Conservation (phyloP, 2,113 vertebrate species). For the Benitochromis conjunctus region DNA sequence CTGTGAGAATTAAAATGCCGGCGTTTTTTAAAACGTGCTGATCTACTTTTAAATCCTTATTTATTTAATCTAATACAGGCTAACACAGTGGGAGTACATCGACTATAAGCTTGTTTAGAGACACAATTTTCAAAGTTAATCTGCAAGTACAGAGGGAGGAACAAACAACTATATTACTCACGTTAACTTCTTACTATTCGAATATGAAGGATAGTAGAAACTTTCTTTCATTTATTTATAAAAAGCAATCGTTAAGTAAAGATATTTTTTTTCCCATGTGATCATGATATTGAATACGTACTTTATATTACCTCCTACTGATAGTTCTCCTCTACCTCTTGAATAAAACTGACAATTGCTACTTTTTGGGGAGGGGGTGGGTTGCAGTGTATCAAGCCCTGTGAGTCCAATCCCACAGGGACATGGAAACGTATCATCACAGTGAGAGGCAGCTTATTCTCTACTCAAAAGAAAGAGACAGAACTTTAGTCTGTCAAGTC, state of each 20-base stretch:
- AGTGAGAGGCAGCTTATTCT: not conserved
- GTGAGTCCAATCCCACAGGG: not conserved
- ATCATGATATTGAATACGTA: not conserved
- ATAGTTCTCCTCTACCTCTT: not conserved
- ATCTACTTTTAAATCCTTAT: conserved; percentile 39
- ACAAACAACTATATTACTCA: not conserved
- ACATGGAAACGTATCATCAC: not conserved
- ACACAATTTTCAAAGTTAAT: conserved; percentile 13
- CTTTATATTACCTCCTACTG: not conserved
- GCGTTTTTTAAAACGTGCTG: conserved; percentile 27
- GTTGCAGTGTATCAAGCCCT: not conserved
- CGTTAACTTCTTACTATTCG: conserved; percentile 7
- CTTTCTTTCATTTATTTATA: not conserved
- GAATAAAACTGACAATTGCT: not conserved
- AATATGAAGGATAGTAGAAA: not conserved
- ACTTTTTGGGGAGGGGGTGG: not conserved
- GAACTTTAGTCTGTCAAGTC: not conserved
- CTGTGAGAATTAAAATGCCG: conserved; percentile 18
- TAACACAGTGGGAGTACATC: not conserved
- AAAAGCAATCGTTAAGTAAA: not conserved
- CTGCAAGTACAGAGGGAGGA: not conserved
- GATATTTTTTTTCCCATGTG: not conserved
- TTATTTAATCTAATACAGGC: conserved; percentile 36
- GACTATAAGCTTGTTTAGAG: conserved; percentile 19
- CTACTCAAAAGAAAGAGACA: not conserved